These are phyloP conservation scores for Porites cylindrica DNA, from an alignment of 92 coral and sea anemone species.

Conservation along the genomic window DNA sequence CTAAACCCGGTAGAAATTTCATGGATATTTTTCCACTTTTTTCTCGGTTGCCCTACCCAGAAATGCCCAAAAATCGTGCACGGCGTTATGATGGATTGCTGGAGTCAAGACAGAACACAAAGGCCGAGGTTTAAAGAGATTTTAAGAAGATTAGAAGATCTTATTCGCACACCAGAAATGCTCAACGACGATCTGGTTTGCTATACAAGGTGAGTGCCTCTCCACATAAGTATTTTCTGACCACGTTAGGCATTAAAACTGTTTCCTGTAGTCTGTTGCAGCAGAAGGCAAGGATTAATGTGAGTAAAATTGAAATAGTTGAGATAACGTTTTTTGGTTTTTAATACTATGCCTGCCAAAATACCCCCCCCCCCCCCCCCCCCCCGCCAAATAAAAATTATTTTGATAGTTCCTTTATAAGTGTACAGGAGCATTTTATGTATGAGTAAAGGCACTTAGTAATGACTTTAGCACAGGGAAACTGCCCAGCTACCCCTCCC, in stretches of 20 bases:
- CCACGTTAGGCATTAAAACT: not conserved
- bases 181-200: constrained; percentile 65
- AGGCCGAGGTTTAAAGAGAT: constrained; percentile 87
- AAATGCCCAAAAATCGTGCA: constrained; percentile 80
- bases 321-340: no score
- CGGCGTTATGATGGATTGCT: constrained; percentile 86
- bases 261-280: no score
- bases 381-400: no score
- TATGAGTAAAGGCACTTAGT: no score
- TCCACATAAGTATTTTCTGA: not conserved
- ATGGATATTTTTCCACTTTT: not conserved
- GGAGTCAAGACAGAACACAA: constrained; percentile 83
- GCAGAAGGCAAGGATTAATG: no score
- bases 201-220: constrained; percentile 30
- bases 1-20: not conserved
- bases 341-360: no score
- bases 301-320: no score
- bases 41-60: not conserved
- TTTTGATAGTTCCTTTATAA: no score
- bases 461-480: no score
- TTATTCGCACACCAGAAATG: constrained; percentile 93
- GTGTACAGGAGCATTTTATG: no score
- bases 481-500: no score
- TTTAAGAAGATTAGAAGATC: constrained; percentile 74
- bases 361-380: no score